Percentiles rank a stretch among this genome's conserved stretches.
phyloP scores from a whole-genome alignment of 2,797 vertebrate species.

The Ctenochaetus hawaiiensis region DNA sequence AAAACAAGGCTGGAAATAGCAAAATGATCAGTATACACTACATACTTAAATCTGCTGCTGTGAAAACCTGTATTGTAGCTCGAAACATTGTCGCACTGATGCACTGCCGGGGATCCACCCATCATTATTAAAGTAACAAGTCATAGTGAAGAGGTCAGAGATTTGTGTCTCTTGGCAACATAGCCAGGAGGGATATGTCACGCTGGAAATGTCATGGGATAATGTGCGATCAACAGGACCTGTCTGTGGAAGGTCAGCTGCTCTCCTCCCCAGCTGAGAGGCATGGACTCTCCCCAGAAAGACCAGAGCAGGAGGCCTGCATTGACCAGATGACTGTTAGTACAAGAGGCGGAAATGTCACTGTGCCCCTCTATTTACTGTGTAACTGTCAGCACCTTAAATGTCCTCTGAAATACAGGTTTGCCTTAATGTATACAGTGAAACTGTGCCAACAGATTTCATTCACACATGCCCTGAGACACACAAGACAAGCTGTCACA shows the following conservation, averaged over 20 bases:
- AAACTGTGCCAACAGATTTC: slow-evolving; percentile 27
- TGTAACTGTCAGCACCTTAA: slow-evolving; percentile 65
- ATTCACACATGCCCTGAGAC: slow-evolving; percentile 34
- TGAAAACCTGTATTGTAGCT: slow-evolving; percentile 11
- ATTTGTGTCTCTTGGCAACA: slow-evolving; percentile 60
- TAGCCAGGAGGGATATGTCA: slow-evolving; percentile 77
- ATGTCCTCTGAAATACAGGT: slow-evolving; percentile 49
- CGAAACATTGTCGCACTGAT: slow-evolving; percentile 25
- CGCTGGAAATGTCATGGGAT: slow-evolving; percentile 83
- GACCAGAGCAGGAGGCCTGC: slow-evolving; percentile 50
- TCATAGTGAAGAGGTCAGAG: slow-evolving; percentile 60
- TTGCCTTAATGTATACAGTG: slow-evolving; percentile 27
- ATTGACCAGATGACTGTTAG: slow-evolving; percentile 59
- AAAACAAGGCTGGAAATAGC: neutral
- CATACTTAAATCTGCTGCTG: neutral
- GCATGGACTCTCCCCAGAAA: slow-evolving; percentile 46
- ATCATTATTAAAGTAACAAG: slow-evolving; percentile 52
- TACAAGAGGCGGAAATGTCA: slow-evolving; percentile 66
- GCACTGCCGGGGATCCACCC: slow-evolving; percentile 33
- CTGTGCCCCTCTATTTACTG: slow-evolving; percentile 31
- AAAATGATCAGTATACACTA: too few species aligned
- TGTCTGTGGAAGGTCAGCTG: slow-evolving; percentile 81
- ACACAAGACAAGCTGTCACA: slow-evolving; percentile 47
- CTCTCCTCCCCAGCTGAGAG: slow-evolving; percentile 68
- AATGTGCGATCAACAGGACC: slow-evolving; percentile 83